Percentiles rank a stretch among this genome's conserved stretches.
These are phyloP conservation scores for Eudiplozoon nipponicum DNA, from an alignment of 2,888 invertebrate species.

Conservation along the genomic window DNA sequence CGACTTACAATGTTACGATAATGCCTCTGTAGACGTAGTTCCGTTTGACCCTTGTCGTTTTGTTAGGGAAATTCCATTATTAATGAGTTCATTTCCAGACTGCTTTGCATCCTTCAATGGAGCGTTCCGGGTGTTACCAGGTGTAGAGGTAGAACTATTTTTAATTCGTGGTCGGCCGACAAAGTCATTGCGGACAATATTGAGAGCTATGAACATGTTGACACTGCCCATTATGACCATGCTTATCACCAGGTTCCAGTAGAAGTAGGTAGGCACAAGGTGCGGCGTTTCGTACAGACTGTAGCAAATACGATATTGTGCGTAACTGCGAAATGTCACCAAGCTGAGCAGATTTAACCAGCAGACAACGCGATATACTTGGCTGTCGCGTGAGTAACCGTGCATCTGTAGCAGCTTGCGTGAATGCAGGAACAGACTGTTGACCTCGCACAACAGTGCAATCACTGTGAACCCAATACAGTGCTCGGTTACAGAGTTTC, in stretches of 20 bases:
- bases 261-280: slow-evolving; percentile 20
- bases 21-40: too few relatives aligned
- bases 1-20: too few relatives aligned
- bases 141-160: too few relatives aligned
- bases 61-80: too few relatives aligned
- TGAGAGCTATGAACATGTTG: too few relatives aligned
- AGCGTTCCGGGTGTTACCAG: too few relatives aligned
- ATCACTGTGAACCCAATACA: slow-evolving; percentile 23
- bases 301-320: slow-evolving; percentile 19
- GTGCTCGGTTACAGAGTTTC: slow-evolving; percentile 21
- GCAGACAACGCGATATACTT: slow-evolving; percentile 20
- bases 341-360: slow-evolving; percentile 22
- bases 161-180: too few relatives aligned
- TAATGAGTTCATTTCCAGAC: too few relatives aligned
- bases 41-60: too few relatives aligned
- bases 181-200: too few relatives aligned
- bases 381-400: slow-evolving; percentile 19
- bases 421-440: slow-evolving; percentile 25
- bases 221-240: slow-evolving; percentile 20
- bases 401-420: slow-evolving; percentile 25
- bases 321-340: slow-evolving; percentile 20
- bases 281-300: slow-evolving; percentile 19
- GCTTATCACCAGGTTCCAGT: slow-evolving; percentile 17
- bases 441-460: slow-evolving; percentile 24
- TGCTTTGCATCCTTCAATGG: too few relatives aligned